phyloP scores from a whole-genome alignment of 1,140 invertebrate species.

The Heliconius congener region DNA sequence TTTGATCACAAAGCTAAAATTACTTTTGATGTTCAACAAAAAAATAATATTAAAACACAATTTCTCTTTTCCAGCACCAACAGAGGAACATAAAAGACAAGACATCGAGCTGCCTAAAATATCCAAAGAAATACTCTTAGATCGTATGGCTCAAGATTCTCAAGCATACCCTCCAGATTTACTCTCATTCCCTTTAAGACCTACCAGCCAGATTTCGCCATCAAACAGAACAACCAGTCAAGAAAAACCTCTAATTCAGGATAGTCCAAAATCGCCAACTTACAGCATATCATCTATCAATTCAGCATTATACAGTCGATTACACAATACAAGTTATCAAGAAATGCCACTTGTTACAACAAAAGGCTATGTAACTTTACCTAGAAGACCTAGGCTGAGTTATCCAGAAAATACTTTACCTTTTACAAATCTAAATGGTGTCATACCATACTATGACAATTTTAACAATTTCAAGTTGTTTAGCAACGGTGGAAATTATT shows the following conservation, averaged over 20 bases:
- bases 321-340: slow-evolving; percentile 83
- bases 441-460: slow-evolving; percentile 92
- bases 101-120: slow-evolving; percentile 75
- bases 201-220: slow-evolving; percentile 83
- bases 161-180: slow-evolving; percentile 89
- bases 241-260: slow-evolving; percentile 55
- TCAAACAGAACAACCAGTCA: slow-evolving; percentile 85
- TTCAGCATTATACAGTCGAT: slow-evolving; percentile 84
- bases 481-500: slow-evolving; percentile 88
- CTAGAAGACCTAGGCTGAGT: slow-evolving; percentile 88
- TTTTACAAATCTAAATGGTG: slow-evolving; percentile 80
- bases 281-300: slow-evolving; percentile 81
- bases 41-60: background rate
- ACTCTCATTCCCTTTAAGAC: slow-evolving; percentile 87
- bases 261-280: slow-evolving; percentile 80
- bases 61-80: slow-evolving; percentile 44
- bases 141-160: slow-evolving; percentile 77
- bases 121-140: slow-evolving; percentile 70
- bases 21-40: background rate
- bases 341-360: slow-evolving; percentile 82
- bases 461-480: slow-evolving; percentile 88
- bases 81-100: slow-evolving; percentile 82
- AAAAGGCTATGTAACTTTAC: slow-evolving; percentile 91
- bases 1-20: background rate
- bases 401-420: slow-evolving; percentile 82